Evolutionary conservation across 1,140 invertebrate genomes (phyloP).

Genomic region (Pachypeltis micranthus): DNA sequence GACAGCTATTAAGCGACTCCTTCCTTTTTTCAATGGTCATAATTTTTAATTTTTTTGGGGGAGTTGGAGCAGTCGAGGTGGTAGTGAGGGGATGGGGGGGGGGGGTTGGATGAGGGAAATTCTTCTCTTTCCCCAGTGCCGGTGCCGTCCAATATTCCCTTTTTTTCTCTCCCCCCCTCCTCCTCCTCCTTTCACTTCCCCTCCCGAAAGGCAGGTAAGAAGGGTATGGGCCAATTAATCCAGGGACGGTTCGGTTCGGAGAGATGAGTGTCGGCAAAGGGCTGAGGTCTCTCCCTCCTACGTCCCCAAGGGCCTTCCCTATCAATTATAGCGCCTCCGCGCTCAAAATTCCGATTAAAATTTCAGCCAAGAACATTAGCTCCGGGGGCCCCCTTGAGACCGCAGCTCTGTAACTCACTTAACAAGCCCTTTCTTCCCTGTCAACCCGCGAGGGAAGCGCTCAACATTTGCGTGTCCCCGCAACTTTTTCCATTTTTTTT

Average conservation of each 20-base stretch:
- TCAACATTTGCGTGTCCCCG: neutral
- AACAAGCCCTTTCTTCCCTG: slow-evolving; percentile 5
- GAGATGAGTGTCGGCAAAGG: neutral
- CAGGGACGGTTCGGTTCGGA: neutral
- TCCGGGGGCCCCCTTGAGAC: neutral
- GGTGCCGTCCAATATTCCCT: neutral
- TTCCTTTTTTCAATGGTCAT: too few species aligned
- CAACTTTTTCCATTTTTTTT: neutral
- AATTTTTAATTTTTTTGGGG: too few species aligned
- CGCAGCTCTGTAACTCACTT: slow-evolving; percentile 2
- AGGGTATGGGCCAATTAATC: slow-evolving; percentile 3
- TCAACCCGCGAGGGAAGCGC: neutral
- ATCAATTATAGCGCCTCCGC: slow-evolving; percentile 16
- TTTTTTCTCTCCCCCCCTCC: neutral
- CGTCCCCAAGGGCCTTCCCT: slow-evolving; percentile 3
- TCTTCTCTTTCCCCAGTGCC: too few species aligned
- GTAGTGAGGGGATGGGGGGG: too few species aligned
- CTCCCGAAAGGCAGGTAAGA: neutral
- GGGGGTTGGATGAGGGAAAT: too few species aligned
- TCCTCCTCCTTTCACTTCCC: too few species aligned
- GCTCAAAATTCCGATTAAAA: slow-evolving; percentile 16
- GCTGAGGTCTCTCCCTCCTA: neutral
- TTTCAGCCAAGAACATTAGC: slow-evolving; percentile 11
- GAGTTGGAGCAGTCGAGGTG: too few species aligned
- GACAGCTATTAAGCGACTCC: neutral